Base-by-base conservation (phyloP, 2,113 vertebrate genomes). In the Mola mola region DNA sequence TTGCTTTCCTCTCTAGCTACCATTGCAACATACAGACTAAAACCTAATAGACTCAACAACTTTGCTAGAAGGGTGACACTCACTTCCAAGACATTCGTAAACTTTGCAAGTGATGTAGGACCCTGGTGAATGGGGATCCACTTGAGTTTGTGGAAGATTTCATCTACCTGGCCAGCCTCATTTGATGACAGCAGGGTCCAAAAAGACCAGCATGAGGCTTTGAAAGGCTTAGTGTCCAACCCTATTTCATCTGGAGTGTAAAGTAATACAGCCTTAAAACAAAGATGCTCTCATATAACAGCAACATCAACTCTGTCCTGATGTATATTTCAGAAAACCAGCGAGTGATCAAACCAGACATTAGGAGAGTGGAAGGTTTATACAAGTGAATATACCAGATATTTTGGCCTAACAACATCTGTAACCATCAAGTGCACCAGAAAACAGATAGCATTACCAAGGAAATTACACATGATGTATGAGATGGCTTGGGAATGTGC, bases 241-340 rank as follows among this genome's bases (percentile, higher is more conserved):
- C n/a, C n/a, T n/a, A n/a, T n/a, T 12, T n/a, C 16, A 6, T 40
- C 38, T 40, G 38, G 17, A 20, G 38, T 2, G 2, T 16, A 8
- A 20, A 41, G 6, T 6, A 19, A 41, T 9, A 41, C 2, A 41
- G 16, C 38, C 38, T 41, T 7, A 41, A 41, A 20, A 41, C 8
- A 10, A 19, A 41, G 17, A 41, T 41, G 38, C 16, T 41, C 38
- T 9, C 19, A 16, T 20, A 20, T 10, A 41, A 41, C 17, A 41
- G 38, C 38, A 41, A 40, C n/a, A n/a, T 40, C 38, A 40, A 41
- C 16, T 41, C 38, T 41, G 38, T 41, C 19, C 38, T 16, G 38
- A 3, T 41, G 7, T 20, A 9, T 20, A 6, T 5, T 20, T n/a
- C 38, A 41, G 38, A 41, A 16, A 20, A 7, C 3, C 19, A 16